Evolutionary conservation across 2,888 invertebrate genomes (phyloP).

Genomic region (Limnephilus rhombicus): DNA sequence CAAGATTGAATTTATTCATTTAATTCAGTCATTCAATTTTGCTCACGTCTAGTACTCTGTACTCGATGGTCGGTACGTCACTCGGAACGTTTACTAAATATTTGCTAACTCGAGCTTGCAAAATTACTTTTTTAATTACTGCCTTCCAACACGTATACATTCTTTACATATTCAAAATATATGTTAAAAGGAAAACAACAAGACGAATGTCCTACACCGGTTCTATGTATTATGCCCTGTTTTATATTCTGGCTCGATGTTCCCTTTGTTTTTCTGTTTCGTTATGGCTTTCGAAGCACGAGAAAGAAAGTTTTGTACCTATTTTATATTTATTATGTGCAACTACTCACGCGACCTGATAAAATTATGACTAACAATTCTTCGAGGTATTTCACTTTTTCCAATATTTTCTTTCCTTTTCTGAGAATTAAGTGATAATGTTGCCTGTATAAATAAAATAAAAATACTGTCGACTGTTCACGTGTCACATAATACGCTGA

Average conservation of each 20-base stretch:
- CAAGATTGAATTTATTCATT: no score
- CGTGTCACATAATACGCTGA: not conserved
- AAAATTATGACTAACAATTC: not conserved
- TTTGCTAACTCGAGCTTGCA: slow-evolving; percentile 34
- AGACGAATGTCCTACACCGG: not conserved
- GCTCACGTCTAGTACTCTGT: no score
- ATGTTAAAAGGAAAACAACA: slow-evolving; percentile 20
- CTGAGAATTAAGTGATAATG: not conserved
- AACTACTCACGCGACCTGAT: slow-evolving; percentile 16
- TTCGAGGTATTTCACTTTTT: not conserved
- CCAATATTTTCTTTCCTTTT: not conserved
- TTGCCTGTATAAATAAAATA: not conserved
- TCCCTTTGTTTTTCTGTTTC: not conserved
- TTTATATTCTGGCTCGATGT: not conserved
- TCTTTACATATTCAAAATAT: slow-evolving; percentile 32
- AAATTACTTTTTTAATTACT: slow-evolving; percentile 53
- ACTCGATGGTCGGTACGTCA: slow-evolving; percentile 13
- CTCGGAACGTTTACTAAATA: slow-evolving; percentile 42
- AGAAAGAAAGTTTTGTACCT: slow-evolving; percentile 10
- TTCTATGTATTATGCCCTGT: not conserved
- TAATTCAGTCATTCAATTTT: no score
- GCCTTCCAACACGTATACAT: slow-evolving; percentile 14
- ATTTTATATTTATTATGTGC: slow-evolving; percentile 2
- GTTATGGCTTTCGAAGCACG: not conserved
- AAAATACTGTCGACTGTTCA: not conserved